phyloP scores from a whole-genome alignment of 2,888 invertebrate species.

The Vesta saturnalis region DNA sequence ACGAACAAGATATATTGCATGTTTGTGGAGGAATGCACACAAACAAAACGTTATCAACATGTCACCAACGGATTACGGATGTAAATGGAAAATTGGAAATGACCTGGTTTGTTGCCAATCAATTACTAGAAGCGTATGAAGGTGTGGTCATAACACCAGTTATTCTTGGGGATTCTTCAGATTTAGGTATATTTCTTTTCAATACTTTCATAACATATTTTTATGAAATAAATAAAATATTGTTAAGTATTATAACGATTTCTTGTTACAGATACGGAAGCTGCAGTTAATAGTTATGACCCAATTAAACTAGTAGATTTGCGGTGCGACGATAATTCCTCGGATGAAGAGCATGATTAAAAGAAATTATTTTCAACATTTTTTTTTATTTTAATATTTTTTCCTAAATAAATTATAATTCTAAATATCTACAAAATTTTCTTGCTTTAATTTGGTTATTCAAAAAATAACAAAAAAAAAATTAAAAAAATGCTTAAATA shows the following conservation, averaged over 20 bases:
- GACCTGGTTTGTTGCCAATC: slow-evolving; percentile 1
- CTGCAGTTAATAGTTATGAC: not conserved
- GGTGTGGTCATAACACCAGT: too few relatives aligned
- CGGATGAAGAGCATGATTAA: not conserved
- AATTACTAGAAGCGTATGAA: not conserved
- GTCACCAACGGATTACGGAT: not conserved
- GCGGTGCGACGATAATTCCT: not conserved
- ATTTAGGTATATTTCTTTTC: slow-evolving; percentile 4
- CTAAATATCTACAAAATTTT: too few relatives aligned
- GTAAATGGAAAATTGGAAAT: not conserved
- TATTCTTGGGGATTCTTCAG: not conserved
- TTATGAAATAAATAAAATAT: not conserved
- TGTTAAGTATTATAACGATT: slow-evolving; percentile 7
- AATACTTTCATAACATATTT: not conserved
- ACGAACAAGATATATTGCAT: slow-evolving; percentile 49
- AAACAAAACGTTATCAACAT: not conserved
- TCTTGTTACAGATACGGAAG: slow-evolving; percentile 2
- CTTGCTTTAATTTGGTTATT: too few relatives aligned
- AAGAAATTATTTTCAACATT: not conserved
- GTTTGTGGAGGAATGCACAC: slow-evolving; percentile 48
- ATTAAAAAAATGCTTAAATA: too few relatives aligned
- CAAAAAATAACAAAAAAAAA: too few relatives aligned
- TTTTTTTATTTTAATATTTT: too few relatives aligned
- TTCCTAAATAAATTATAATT: too few relatives aligned
- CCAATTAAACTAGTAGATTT: too few relatives aligned